Base-by-base conservation (phyloP, 2,888 invertebrate species). In the Nephrotoma flavescens region DNA sequence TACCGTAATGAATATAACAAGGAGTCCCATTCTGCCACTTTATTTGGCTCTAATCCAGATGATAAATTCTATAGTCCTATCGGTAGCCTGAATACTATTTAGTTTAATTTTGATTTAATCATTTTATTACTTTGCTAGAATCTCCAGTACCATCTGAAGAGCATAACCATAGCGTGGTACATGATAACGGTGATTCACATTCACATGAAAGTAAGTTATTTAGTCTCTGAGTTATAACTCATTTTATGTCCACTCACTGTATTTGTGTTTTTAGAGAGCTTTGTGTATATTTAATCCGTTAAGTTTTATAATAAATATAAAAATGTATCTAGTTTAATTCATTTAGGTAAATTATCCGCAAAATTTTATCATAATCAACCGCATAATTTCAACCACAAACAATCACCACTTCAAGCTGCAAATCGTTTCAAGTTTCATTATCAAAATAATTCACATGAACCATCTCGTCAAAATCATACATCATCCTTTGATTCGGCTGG, bases 1-100 rank as follows among this genome's bases (percentile, higher is more conserved):
- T 71, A 71, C 31, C 31, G 31, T 71, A 71, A 71, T 31, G 31
- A 71, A 71, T 31, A 71, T 71, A 71, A 71, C 19, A 71, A 7
- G 71, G 71, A 71, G 19, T 71, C 71, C 9, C 31, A 9, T 84
- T n/a, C 42, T 42, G 42, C 84, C n/a, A 84, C 84, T 42, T 42
- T 84, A 6, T 84, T 42, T 84, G 84, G 84, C 42, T 84, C 84
- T 15, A 84, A 84, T 84, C 84, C 84, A 84, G 85, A 85, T 11
- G 85, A 85, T 85, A 85, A 31, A 44, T 85, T 85, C 19, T 85
- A 85, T 85, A 85, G 85, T 45, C 85, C 85, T 42, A 85, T 85
- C 19, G 85, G 85, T 85, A 85, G 45, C 19, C 31, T 2, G 31
- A 19, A 31, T 71, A 5, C 0, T 71, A 31, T 31, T 71, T 71